Evolutionary conservation across 2,113 vertebrate species (phyloP).

Genomic region (Hippocampus mohnikei): DNA sequence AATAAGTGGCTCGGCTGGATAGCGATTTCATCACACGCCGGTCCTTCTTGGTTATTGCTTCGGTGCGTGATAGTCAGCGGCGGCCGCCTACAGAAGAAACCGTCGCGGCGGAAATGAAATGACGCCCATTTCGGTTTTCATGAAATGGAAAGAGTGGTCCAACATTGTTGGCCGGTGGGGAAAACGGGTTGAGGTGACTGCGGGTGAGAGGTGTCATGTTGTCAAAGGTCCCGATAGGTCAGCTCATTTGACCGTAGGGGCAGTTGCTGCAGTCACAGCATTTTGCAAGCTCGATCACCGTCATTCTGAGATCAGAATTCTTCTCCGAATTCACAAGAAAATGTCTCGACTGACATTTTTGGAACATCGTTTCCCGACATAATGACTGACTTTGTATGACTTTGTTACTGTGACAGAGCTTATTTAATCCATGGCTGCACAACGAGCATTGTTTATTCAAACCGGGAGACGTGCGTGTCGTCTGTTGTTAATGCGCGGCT

Average conservation of each 20-base stretch:
- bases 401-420: slow-evolving; percentile 30
- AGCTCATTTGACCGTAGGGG: slow-evolving; percentile 50
- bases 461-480: slow-evolving; percentile 30
- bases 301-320: no score
- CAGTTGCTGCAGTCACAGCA: slow-evolving; percentile 42
- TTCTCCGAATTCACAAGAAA: slow-evolving; percentile 12
- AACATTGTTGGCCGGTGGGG: slow-evolving; percentile 36
- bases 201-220: slow-evolving; percentile 2
- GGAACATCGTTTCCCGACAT: neutral
- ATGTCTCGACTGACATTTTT: slow-evolving; percentile 15
- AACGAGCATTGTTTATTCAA: slow-evolving; percentile 38
- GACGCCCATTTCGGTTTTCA: slow-evolving; percentile 43
- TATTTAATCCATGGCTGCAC: slow-evolving; percentile 35
- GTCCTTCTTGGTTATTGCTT: slow-evolving; percentile 41
- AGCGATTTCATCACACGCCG: slow-evolving; percentile 48
- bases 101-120: slow-evolving; percentile 39
- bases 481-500: slow-evolving; percentile 28
- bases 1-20: slow-evolving; percentile 39
- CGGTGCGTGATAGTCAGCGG: slow-evolving; percentile 38
- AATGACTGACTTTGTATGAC: slow-evolving; percentile 46
- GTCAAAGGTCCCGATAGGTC: slow-evolving; percentile 50
- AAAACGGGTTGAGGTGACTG: slow-evolving; percentile 41
- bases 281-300: slow-evolving; percentile 15
- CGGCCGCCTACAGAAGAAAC: slow-evolving; percentile 16
- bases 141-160: slow-evolving; percentile 21